These are phyloP conservation scores for Oxyura jamaicensis DNA, from an alignment of 2,113 vertebrate genomes.

Conservation along the genomic window DNA sequence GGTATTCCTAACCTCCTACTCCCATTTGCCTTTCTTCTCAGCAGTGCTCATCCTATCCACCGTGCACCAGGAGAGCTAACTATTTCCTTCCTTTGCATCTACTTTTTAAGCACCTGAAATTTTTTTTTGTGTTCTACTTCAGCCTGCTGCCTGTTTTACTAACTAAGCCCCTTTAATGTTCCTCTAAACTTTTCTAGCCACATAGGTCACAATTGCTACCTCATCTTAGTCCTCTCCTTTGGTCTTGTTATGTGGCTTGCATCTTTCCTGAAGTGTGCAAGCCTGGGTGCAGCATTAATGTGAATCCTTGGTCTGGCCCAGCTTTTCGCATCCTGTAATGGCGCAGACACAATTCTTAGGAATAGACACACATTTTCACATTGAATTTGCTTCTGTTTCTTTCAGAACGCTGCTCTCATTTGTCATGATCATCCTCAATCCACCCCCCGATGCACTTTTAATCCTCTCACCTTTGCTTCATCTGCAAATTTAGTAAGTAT, in stretches of 20 bases:
- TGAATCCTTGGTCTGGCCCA: not conserved
- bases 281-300: not conserved
- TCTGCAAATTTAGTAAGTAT: slow-evolving; percentile 14
- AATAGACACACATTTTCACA: not conserved
- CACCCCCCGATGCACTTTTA: not conserved
- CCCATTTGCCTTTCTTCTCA: not conserved
- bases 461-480: slow-evolving; percentile 8
- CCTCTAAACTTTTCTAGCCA: not conserved
- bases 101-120: not conserved
- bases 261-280: not conserved
- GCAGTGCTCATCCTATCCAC: not conserved
- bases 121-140: not conserved
- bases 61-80: not conserved
- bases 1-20: not conserved
- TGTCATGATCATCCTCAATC: not conserved
- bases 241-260: not conserved
- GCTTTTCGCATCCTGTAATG: not conserved
- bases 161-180: not conserved
- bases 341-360: not conserved
- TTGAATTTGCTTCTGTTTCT: not conserved
- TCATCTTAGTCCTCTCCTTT: not conserved
- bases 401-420: slow-evolving; percentile 17
- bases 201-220: not conserved
- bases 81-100: not conserved
- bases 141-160: not conserved